phyloP scores from a whole-genome alignment of 2,797 vertebrate genomes.

The Chrosomus eos region DNA sequence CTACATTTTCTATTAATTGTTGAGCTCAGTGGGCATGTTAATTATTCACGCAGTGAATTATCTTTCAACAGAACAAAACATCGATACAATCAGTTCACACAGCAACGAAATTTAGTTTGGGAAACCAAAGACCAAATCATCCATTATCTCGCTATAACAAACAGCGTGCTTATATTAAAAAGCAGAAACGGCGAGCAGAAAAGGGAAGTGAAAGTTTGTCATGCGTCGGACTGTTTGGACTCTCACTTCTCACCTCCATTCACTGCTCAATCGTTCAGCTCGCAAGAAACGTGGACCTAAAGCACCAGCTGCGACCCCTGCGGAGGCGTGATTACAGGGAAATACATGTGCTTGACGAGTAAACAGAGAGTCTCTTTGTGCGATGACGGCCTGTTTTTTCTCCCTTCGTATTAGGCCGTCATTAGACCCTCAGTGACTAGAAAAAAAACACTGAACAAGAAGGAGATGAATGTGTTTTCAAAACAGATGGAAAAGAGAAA shows the following conservation, averaged over 20 bases:
- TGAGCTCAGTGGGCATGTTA: background rate
- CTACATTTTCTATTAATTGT: background rate
- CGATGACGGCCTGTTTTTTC: conserved; percentile 67
- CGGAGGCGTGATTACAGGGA: conserved; percentile 40
- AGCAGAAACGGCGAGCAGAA: conserved; percentile 31
- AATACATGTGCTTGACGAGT: conserved; percentile 53
- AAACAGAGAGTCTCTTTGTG: conserved; percentile 56
- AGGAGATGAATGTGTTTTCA: conserved; percentile 81
- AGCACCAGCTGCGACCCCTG: conserved; percentile 20
- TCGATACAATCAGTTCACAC: background rate
- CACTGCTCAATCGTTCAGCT: conserved; percentile 23
- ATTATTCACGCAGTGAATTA: background rate
- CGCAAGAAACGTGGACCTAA: conserved; percentile 3
- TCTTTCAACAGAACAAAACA: background rate
- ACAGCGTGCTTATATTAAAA: background rate
- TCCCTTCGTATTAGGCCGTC: conserved; percentile 72
- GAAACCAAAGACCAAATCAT: background rate
- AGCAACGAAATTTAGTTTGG: background rate
- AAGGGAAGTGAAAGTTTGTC: conserved; percentile 56
- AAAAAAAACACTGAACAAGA: conserved; percentile 64
- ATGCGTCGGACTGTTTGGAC: conserved; percentile 18
- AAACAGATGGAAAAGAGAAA: conserved; percentile 80
- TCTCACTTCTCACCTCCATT: conserved; percentile 47
- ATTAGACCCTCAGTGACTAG: conserved; percentile 71
- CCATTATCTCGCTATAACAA: background rate